Base-by-base conservation (phyloP, 2,113 vertebrate genomes). In the Barbus barbus region DNA sequence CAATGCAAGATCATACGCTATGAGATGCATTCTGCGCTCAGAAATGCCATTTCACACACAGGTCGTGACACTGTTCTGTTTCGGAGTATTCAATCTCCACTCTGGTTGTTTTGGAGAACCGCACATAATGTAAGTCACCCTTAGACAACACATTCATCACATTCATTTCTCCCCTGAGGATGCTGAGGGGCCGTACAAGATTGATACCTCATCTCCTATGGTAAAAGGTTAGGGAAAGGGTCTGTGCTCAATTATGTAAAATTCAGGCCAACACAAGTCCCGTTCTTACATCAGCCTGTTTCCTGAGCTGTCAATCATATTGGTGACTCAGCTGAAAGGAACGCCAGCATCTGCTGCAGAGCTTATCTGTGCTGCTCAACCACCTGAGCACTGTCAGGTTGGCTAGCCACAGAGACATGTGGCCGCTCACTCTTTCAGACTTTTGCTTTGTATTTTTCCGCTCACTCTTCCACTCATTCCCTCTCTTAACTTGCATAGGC, bases 351-450 rank as follows among this genome's bases (percentile, higher is more conserved):
- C 86, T 92, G 92, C 90, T 91, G 90, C 89, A 90, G 91, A 90
- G 92, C 92, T 93, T 94, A 93, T 93, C 93, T 91, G 86, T 85
- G 86, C 88, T 90, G 90, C 90, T 94, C 90, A 91, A 92, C 92
- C 92, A 92, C 90, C 90, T 89, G 90, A 83, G 89, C 89, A 86
- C 90, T 93, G 90, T 89, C 91, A 89, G 93, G 91, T 92, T 92
- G 92, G 91, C 91, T 91, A 89, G 89, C 86, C 88, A 86, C 16
- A 61, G 82, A 87, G 89, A 88, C 89, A 76, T 80, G 74, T 85
- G 84, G 85, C 53, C 11, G 41, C 41, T 51, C 48, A 51, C 61
- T 24, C 77, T 67, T 78, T 83, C 84, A 88, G 85, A 65, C 58
- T 81, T 36, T 87, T 51, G 58, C 44, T 74, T 31, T 83, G 75